Evolutionary conservation across 2,797 vertebrate species (phyloP).

Genomic region (Antrozous pallidus): DNA sequence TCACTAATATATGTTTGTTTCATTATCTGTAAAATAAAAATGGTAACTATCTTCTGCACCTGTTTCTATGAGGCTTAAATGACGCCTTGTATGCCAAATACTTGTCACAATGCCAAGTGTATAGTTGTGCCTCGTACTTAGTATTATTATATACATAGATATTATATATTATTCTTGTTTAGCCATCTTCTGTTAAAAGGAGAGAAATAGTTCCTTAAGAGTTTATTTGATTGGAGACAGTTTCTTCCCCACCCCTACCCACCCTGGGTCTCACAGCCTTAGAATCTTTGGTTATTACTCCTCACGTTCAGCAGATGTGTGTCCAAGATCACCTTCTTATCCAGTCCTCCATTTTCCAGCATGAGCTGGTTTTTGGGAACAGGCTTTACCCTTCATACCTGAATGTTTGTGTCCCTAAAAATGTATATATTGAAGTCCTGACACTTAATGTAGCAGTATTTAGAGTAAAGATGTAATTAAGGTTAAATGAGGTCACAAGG

Average conservation of each 20-base stretch:
- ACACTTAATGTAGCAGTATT: neutral
- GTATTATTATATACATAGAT: neutral
- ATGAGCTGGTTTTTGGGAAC: neutral
- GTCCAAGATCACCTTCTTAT: neutral
- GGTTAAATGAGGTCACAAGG: neutral
- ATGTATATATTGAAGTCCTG: neutral
- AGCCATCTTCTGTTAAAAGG: neutral
- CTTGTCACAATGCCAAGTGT: neutral
- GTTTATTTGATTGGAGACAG: neutral
- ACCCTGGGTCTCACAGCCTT: neutral
- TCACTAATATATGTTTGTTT: conserved; percentile 25
- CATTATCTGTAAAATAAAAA: conserved; percentile 30
- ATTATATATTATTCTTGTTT: neutral
- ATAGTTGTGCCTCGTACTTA: neutral
- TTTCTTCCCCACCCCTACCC: too few relatives aligned
- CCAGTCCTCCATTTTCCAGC: neutral
- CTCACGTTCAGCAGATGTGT: neutral
- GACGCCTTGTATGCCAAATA: neutral
- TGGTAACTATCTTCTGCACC: neutral
- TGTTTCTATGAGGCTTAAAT: conserved; percentile 1
- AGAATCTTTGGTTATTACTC: neutral
- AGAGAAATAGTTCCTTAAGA: neutral
- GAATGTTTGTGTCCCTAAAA: neutral
- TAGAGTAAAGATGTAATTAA: conserved; percentile 40
- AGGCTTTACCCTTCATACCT: neutral